Conservation (phyloP, 2,113 vertebrate genomes). For the Gymnobelideus leadbeateri region DNA sequence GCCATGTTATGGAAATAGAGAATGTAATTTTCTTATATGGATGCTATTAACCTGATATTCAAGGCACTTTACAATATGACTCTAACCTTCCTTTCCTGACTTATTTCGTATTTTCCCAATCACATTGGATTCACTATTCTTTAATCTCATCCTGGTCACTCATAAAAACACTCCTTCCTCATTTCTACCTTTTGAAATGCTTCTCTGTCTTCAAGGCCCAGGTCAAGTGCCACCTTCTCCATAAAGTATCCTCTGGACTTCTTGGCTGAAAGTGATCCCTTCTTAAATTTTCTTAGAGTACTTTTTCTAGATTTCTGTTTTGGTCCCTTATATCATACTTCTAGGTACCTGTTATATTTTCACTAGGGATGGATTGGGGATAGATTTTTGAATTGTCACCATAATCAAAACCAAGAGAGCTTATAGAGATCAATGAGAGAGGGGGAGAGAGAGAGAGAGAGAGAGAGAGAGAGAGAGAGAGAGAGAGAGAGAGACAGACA, state of each 20-base stretch:
- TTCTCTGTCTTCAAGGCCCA: background rate
- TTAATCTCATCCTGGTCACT: background rate
- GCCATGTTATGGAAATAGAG: background rate
- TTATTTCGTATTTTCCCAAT: background rate
- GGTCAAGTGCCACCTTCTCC: too few relatives aligned
- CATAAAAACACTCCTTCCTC: background rate
- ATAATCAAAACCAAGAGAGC: background rate
- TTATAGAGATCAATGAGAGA: background rate
- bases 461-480: background rate
- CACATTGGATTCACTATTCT: background rate
- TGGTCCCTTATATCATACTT: background rate
- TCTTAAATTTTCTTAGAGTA: too few relatives aligned
- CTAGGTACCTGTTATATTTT: background rate
- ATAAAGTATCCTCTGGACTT: too few relatives aligned
- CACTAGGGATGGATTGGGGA: too few relatives aligned
- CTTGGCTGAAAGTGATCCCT: too few relatives aligned
- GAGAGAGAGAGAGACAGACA: too few relatives aligned
- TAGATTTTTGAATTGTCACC: background rate
- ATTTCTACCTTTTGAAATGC: background rate
- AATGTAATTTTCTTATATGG: background rate
- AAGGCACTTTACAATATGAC: background rate
- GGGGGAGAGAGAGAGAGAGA: too few relatives aligned
- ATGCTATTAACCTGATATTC: background rate
- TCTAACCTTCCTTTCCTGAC: background rate
- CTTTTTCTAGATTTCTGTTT: background rate